These are phyloP conservation scores for Riparia riparia DNA, from an alignment of 2,113 vertebrate species.

Conservation along the genomic window DNA sequence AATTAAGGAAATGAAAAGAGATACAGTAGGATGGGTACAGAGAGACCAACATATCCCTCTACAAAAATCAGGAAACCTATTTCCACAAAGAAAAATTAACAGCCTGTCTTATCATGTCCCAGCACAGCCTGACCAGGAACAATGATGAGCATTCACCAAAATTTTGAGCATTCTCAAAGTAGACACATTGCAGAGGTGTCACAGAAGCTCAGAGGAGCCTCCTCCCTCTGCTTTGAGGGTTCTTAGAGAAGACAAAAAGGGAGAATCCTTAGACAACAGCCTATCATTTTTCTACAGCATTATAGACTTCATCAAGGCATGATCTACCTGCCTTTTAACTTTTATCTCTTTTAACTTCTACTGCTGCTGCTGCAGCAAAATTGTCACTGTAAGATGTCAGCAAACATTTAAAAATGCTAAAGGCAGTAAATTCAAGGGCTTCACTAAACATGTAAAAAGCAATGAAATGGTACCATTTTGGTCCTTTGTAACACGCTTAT, in stretches of 20 bases:
- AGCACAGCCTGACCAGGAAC: not conserved
- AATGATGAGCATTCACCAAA: not conserved
- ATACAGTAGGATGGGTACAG: not conserved
- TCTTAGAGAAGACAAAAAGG: not conserved
- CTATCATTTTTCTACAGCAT: not conserved
- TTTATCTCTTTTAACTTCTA: not conserved
- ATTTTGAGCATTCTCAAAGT: not conserved
- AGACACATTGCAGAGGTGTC: not conserved
- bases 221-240: not conserved
- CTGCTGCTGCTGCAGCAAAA: not conserved
- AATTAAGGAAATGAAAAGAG: not conserved
- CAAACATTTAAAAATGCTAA: conserved; percentile 11
- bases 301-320: not conserved
- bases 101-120: not conserved
- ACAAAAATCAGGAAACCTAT: not conserved
- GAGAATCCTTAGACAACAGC: not conserved
- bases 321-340: not conserved
- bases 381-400: not conserved
- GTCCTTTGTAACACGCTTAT: not conserved
- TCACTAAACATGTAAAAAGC: not conserved
- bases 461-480: not conserved
- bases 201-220: not conserved
- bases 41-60: not conserved
- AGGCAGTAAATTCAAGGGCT: not conserved
- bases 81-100: not conserved